A percentile compares a stretch with the other conserved stretches of the same genome.
phyloP scores from a whole-genome alignment of 2,888 invertebrate species.

The Dryocosmus kuriphilus region DNA sequence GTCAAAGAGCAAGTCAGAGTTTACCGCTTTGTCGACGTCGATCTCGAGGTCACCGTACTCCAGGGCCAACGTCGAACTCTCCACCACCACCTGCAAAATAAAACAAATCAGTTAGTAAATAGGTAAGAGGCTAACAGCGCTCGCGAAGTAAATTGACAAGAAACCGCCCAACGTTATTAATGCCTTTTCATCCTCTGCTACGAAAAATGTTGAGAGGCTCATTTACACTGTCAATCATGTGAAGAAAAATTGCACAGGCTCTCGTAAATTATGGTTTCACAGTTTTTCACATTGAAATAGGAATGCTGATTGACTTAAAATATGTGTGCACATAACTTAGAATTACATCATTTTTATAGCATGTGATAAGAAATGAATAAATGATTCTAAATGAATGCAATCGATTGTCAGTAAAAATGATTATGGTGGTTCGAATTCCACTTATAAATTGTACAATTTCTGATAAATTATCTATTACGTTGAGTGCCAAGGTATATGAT shows the following conservation, averaged over 20 bases:
- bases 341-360: no score
- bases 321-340: no score
- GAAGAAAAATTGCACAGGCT: background rate
- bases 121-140: background rate
- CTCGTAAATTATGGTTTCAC: background rate
- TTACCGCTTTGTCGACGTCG: constrained; percentile 89
- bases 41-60: constrained; percentile 94
- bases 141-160: constrained; percentile 41
- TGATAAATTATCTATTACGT: no score
- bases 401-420: no score
- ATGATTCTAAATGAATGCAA: no score
- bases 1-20: constrained; percentile 95
- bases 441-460: no score
- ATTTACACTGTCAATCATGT: background rate
- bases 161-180: constrained; percentile 28
- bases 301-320: background rate
- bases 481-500: no score
- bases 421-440: no score
- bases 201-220: background rate
- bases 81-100: constrained; percentile 88
- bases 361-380: no score
- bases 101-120: constrained; percentile 16
- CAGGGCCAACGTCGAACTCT: constrained; percentile 89
- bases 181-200: background rate
- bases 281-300: background rate